Conservation (phyloP, 2,113 vertebrate species). For the Poecile atricapillus region DNA sequence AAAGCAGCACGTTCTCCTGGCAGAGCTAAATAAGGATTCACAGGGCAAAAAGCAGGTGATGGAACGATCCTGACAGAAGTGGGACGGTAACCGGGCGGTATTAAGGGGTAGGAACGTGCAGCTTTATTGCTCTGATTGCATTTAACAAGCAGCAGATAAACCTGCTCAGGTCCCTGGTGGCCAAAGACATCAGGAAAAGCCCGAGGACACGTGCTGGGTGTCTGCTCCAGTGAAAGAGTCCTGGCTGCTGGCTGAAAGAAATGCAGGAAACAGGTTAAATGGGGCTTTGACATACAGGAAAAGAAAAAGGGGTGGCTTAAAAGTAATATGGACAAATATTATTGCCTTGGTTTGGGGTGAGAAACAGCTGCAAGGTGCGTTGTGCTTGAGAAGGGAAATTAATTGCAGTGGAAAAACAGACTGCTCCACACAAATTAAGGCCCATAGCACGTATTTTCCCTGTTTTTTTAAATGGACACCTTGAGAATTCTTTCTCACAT, state of each 20-base stretch:
- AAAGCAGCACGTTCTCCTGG: background rate
- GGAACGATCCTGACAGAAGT: slow-evolving; percentile 27
- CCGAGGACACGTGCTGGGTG: background rate
- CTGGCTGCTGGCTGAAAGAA: background rate
- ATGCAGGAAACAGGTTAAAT: slow-evolving; percentile 46
- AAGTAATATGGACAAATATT: background rate
- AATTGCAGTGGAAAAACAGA: background rate
- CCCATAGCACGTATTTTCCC: background rate
- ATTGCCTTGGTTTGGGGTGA: background rate
- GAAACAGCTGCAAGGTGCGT: background rate
- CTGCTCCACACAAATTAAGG: background rate
- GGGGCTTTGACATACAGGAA: slow-evolving; percentile 24
- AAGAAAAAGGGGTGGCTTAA: background rate
- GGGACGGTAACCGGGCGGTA: background rate
- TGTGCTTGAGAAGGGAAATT: background rate
- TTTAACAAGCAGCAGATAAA: background rate
- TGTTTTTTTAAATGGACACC: background rate
- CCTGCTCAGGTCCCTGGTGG: background rate
- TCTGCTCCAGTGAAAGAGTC: background rate
- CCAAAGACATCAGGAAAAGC: background rate
- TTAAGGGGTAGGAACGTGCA: background rate
- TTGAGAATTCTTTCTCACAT: background rate
- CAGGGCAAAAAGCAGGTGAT: background rate
- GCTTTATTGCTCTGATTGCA: background rate
- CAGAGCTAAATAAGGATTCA: background rate